These are phyloP conservation scores for Plestiodon gilberti DNA, from an alignment of 2,113 vertebrate genomes.

Conservation along the genomic window DNA sequence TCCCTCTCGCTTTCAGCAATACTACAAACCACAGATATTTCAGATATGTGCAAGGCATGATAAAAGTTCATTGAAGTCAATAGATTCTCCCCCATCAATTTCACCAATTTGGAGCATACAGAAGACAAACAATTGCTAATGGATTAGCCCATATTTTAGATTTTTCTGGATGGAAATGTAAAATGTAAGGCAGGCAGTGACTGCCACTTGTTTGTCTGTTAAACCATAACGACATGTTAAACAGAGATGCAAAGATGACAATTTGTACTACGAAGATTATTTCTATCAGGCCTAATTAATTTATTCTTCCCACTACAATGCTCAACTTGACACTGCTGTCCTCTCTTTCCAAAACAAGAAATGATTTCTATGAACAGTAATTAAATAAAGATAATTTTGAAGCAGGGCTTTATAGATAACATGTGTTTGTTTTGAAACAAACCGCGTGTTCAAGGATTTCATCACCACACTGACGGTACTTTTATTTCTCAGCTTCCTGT, in stretches of 20 bases:
- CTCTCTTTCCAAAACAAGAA: background rate
- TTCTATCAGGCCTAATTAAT: background rate
- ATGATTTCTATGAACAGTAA: background rate
- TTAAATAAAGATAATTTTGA: background rate
- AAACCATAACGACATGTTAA: background rate
- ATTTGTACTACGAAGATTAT: background rate
- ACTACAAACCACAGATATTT: background rate
- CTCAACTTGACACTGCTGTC: background rate
- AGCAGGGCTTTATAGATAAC: background rate
- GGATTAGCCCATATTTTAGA: background rate
- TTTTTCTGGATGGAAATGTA: conserved; percentile 1
- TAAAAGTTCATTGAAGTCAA: background rate
- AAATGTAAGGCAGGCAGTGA: background rate
- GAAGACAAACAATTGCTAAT: background rate
- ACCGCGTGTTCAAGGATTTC: background rate
- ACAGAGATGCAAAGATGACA: background rate
- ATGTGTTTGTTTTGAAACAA: background rate
- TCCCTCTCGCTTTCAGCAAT: background rate
- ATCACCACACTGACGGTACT: background rate
- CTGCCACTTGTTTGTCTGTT: background rate
- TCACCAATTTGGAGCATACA: background rate
- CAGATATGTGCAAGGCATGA: too few species aligned
- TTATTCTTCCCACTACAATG: background rate
- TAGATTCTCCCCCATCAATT: background rate
- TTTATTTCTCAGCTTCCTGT: background rate